These are phyloP conservation scores for Cynopterus brachyotis DNA, from an alignment of 2,113 vertebrate genomes.

Conservation along the genomic window DNA sequence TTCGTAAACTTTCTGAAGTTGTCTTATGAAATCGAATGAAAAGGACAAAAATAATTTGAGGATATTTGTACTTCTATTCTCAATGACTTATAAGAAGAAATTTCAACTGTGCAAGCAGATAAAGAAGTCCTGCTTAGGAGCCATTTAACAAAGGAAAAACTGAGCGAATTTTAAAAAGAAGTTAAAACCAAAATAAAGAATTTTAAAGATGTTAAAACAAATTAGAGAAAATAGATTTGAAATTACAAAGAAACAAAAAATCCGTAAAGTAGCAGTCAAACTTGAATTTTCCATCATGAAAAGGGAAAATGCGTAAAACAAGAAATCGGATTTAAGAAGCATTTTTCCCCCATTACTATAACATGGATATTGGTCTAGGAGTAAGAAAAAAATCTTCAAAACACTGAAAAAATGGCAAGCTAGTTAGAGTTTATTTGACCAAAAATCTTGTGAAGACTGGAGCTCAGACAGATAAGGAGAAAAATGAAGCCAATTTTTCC, in stretches of 20 bases:
- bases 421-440: not conserved
- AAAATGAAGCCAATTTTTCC: not conserved
- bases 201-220: no score
- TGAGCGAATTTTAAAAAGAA: not conserved
- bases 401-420: not conserved
- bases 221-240: not conserved
- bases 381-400: not conserved
- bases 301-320: not conserved
- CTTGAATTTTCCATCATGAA: not conserved
- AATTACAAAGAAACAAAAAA: not conserved
- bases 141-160: not conserved
- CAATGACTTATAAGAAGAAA: not conserved
- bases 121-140: not conserved
- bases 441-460: not conserved
- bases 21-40: not conserved
- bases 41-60: not conserved
- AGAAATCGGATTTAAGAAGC: not conserved
- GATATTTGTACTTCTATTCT: slow-evolving; percentile 30
- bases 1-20: not conserved
- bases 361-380: not conserved
- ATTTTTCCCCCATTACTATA: not conserved
- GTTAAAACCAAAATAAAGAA: no score
- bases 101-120: not conserved
- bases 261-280: not conserved
- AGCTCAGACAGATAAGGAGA: not conserved